Conservation (phyloP, 2,888 invertebrate species). For the Bellardia pandia region DNA sequence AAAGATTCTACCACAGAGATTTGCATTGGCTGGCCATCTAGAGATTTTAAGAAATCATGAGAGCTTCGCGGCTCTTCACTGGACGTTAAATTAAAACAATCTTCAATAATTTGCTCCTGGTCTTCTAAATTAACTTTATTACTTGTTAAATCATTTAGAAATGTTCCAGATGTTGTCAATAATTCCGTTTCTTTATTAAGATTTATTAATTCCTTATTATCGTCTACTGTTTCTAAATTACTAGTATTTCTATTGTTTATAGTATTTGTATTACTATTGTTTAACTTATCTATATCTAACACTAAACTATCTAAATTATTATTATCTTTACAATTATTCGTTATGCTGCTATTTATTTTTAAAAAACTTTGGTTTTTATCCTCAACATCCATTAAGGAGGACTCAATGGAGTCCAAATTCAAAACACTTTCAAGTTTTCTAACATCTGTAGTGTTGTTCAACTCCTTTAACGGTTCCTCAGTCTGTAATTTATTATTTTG, state of each 20-base stretch:
- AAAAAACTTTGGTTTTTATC: constrained; percentile 50
- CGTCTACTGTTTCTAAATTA: constrained; percentile 2
- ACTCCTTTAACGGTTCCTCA: constrained; percentile 18
- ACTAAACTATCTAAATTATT: constrained; percentile 54
- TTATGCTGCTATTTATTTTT: constrained; percentile 72
- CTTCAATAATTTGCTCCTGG: too few relatives aligned
- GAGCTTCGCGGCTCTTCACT: background rate
- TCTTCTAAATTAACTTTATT: too few relatives aligned
- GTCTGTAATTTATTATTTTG: constrained; percentile 72
- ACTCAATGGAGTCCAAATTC: background rate
- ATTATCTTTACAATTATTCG: constrained; percentile 35
- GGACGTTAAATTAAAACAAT: background rate
- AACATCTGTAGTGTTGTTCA: constrained; percentile 1
- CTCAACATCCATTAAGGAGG: background rate
- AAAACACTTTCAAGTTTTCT: background rate
- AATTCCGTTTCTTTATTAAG: constrained; percentile 1
- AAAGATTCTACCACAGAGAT: background rate
- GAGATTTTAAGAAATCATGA: too few relatives aligned
- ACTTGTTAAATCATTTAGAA: too few relatives aligned
- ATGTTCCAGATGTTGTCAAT: background rate
- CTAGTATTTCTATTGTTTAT: background rate
- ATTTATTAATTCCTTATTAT: constrained; percentile 8
- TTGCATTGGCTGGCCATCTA: background rate
- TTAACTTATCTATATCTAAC: background rate
- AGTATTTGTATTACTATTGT: constrained; percentile 10